Evolutionary conservation across 2,113 vertebrate genomes (phyloP).

Genomic region (Saguinus midas): DNA sequence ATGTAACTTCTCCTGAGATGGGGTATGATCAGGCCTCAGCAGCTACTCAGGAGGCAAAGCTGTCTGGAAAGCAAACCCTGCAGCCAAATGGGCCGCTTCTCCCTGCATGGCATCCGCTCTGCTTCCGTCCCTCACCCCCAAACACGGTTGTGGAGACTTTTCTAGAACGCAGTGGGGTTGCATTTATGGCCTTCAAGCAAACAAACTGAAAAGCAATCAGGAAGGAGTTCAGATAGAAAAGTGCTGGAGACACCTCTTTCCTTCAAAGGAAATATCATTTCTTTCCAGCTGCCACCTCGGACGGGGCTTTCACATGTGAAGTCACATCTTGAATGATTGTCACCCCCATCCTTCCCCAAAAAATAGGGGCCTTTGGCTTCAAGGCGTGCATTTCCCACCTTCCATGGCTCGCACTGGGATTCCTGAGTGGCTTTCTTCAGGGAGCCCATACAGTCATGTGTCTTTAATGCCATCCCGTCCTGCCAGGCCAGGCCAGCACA

Average conservation of each 20-base stretch:
- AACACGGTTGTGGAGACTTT: background rate
- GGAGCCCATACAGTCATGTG: background rate
- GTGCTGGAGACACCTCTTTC: background rate
- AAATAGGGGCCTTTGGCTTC: background rate
- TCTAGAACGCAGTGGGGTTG: background rate
- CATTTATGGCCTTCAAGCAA: slow-evolving; percentile 9
- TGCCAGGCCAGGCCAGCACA: background rate
- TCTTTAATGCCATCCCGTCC: fast-evolving
- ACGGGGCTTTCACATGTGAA: background rate
- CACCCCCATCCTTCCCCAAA: background rate
- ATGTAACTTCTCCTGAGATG: background rate
- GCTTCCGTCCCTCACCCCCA: background rate
- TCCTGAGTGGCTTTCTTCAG: background rate
- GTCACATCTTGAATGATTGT: background rate
- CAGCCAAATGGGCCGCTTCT: background rate
- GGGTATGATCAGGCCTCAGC: too few relatives aligned
- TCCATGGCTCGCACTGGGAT: fast-evolving
- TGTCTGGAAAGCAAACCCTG: background rate
- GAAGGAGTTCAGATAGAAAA: slow-evolving; percentile 41
- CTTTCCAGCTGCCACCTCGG: background rate
- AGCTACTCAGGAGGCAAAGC: background rate
- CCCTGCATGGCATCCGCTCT: fast-evolving
- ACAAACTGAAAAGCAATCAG: slow-evolving; percentile 29
- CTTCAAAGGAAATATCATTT: background rate
- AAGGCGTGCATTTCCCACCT: background rate